phyloP scores from a whole-genome alignment of 1,140 invertebrate genomes.

The Lethocerus indicus region DNA sequence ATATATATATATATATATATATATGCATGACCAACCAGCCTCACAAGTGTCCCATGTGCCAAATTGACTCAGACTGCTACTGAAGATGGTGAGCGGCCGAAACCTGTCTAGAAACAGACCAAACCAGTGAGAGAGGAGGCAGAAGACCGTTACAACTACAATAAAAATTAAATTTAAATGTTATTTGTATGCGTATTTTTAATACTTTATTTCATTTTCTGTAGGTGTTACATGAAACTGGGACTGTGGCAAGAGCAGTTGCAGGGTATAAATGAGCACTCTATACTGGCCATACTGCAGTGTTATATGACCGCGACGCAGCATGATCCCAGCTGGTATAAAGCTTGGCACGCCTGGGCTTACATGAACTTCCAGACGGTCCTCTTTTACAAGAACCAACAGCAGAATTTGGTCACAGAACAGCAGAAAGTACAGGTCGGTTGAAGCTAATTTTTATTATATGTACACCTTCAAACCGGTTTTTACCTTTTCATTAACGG shows the following conservation, averaged over 20 bases:
- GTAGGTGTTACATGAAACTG: constrained; percentile 70
- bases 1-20: no score
- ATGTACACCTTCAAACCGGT: no score
- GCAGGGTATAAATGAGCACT: constrained; percentile 58
- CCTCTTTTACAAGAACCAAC: constrained; percentile 63
- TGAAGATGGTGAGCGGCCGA: no score
- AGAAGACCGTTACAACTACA: no score
- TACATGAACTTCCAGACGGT: constrained; percentile 97
- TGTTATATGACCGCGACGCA: constrained; percentile 78
- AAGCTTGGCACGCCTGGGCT: constrained; percentile 97
- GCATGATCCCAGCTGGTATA: constrained; percentile 76
- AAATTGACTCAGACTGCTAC: no score
- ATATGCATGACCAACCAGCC: no score
- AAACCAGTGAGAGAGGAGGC: no score
- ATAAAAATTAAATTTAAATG: no score
- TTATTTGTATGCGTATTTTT: not conserved
- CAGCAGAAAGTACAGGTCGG: not conserved
- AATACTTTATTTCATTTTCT: constrained; percentile 3
- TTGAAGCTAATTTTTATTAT: not conserved
- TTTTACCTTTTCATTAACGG: no score
- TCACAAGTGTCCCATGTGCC: no score
- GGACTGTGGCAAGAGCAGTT: constrained; percentile 80
- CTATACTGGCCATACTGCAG: constrained; percentile 65
- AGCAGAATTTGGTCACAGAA: not conserved
- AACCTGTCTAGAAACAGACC: no score